phyloP scores from a whole-genome alignment of 2,888 invertebrate genomes.

The Eupithecia exiguata region DNA sequence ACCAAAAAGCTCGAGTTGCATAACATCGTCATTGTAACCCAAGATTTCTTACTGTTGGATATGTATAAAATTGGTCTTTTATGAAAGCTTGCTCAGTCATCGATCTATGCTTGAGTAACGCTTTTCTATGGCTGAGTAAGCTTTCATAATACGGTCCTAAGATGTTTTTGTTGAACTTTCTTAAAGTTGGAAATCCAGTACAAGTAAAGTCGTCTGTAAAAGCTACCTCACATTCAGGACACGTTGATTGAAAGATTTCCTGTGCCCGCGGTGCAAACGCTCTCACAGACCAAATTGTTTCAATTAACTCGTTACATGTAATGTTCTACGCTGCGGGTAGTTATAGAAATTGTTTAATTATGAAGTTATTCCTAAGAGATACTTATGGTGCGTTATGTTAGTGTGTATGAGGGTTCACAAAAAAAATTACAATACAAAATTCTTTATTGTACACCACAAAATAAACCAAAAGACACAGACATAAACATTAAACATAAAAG shows the following conservation, averaged over 20 bases:
- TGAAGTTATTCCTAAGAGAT: background rate
- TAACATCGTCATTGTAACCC: background rate
- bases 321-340: background rate
- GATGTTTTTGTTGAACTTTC: background rate
- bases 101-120: background rate
- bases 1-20: background rate
- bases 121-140: background rate
- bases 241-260: slow-evolving; percentile 54
- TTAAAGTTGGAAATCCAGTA: background rate
- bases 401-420: background rate
- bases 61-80: background rate
- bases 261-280: slow-evolving; percentile 19
- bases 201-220: background rate
- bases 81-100: background rate
- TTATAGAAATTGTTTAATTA: background rate
- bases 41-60: background rate
- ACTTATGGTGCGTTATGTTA: background rate
- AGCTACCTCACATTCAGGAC: slow-evolving; percentile 6
- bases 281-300: slow-evolving; percentile 36
- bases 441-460: too few relatives aligned
- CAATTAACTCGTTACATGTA: slow-evolving; percentile 26
- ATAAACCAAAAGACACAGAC: too few relatives aligned
- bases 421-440: too few relatives aligned
- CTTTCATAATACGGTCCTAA: background rate
- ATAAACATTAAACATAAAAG: too few relatives aligned